Conservation (phyloP, 1,140 invertebrate species). For the Psix sp. region DNA sequence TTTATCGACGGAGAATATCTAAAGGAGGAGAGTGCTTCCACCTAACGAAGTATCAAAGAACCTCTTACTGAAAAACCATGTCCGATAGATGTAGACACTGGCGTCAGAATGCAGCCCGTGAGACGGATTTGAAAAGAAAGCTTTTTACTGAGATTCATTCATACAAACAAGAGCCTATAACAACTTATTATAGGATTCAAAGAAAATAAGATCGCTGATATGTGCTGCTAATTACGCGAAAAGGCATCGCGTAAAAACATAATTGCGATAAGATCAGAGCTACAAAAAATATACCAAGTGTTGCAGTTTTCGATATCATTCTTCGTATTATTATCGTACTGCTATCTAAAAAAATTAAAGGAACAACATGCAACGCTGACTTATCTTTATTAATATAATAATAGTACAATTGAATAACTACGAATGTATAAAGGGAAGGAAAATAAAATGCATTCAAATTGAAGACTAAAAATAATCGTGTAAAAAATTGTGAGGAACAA, state of each 20-base stretch:
- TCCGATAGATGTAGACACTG: conserved; percentile 25
- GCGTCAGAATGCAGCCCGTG: background rate
- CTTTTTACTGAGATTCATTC: background rate
- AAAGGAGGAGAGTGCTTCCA: conserved; percentile 4
- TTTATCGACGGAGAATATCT: conserved; percentile 9
- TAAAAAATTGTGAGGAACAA: too few species aligned
- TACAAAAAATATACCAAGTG: conserved; percentile 9
- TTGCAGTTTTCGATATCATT: conserved; percentile 28
- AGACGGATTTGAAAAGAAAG: background rate
- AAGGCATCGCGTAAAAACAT: conserved; percentile 10
- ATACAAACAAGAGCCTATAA: too few species aligned
- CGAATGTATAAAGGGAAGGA: too few species aligned
- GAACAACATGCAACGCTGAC: too few species aligned
- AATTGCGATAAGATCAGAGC: conserved; percentile 42
- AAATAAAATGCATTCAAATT: too few species aligned
- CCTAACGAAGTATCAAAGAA: conserved; percentile 5
- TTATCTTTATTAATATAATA: too few species aligned
- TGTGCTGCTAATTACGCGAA: conserved; percentile 12
- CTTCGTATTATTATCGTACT: conserved; percentile 19
- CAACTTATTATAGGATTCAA: too few species aligned
- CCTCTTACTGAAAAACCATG: background rate
- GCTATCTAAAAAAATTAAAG: too few species aligned
- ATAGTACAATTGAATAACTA: too few species aligned
- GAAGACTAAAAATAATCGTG: too few species aligned
- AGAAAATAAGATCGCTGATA: too few species aligned